Evolutionary conservation across 2,797 vertebrate species (phyloP).

Genomic region (Leptoclinus maculatus): DNA sequence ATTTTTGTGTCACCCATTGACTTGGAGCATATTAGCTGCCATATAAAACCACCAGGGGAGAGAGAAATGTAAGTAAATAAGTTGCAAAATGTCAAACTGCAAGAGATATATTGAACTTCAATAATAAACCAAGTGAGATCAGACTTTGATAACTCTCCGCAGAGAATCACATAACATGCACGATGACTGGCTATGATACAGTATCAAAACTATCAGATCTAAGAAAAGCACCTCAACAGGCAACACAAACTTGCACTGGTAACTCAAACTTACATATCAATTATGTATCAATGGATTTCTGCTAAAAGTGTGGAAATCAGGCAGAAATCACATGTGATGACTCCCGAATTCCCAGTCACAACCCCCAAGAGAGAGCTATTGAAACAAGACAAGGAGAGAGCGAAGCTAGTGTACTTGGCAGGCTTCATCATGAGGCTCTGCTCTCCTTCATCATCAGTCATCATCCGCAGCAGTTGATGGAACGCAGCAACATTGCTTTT

Average conservation of each 20-base stretch:
- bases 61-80: not conserved
- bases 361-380: slow-evolving; percentile 3
- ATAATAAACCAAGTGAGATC: slow-evolving; percentile 35
- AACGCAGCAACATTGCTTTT: slow-evolving; percentile 26
- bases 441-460: slow-evolving; percentile 40
- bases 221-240: slow-evolving; percentile 49
- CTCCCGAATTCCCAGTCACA: slow-evolving; percentile 20
- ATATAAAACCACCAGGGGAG: not conserved
- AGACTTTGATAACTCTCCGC: slow-evolving; percentile 35
- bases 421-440: slow-evolving; percentile 27
- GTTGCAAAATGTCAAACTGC: slow-evolving; percentile 30
- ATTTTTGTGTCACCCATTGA: not conserved
- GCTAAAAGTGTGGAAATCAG: slow-evolving; percentile 11
- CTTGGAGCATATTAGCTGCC: not conserved
- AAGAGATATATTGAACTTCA: slow-evolving; percentile 29
- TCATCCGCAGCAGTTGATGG: slow-evolving; percentile 16
- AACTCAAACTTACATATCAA: slow-evolving; percentile 57
- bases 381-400: slow-evolving; percentile 19
- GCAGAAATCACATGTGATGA: slow-evolving; percentile 10
- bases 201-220: slow-evolving; percentile 45
- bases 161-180: slow-evolving; percentile 61
- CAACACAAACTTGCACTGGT: slow-evolving; percentile 37
- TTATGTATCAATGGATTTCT: slow-evolving; percentile 41
- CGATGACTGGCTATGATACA: slow-evolving; percentile 23
- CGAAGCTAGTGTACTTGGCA: not conserved